These are phyloP conservation scores for Mesorhabditis sp. DNA, from an alignment of 2,888 invertebrate genomes.

Conservation along the genomic window DNA sequence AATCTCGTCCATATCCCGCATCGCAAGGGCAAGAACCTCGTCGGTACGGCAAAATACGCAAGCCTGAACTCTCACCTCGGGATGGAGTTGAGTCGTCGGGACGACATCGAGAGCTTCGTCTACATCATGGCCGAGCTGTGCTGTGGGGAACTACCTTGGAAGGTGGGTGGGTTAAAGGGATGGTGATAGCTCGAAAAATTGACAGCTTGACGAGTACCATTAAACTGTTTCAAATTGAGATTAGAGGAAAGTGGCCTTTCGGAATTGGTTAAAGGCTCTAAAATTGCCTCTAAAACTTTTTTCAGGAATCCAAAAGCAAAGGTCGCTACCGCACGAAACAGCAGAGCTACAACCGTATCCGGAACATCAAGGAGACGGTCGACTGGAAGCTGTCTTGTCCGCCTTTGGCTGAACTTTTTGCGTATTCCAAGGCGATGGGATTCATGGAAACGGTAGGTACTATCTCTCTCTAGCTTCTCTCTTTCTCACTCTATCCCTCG, in stretches of 20 bases:
- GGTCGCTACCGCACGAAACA: conserved; percentile 15
- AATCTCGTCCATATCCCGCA: conserved; percentile 11
- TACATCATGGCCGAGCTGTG: conserved; percentile 43
- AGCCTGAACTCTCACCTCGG: conserved; percentile 37
- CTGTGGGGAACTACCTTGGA: conserved; percentile 44
- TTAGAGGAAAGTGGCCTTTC: background rate
- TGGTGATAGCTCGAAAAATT: background rate
- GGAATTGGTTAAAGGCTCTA: conserved; percentile 8
- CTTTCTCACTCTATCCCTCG: too few relatives aligned
- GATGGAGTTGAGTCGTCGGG: conserved; percentile 35
- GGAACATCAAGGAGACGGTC: conserved; percentile 31
- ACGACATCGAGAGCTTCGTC: conserved; percentile 43
- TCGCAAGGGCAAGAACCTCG: background rate
- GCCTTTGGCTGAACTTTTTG: conserved; percentile 32
- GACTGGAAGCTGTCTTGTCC: conserved; percentile 33
- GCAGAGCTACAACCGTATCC: conserved; percentile 27
- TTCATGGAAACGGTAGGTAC: conserved; percentile 26
- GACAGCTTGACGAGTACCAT: background rate
- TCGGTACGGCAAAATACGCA: conserved; percentile 40
- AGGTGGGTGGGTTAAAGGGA: conserved; percentile 13
- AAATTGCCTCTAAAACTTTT: conserved; percentile 1
- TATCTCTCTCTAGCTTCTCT: background rate
- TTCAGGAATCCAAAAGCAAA: conserved; percentile 3
- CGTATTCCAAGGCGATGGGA: conserved; percentile 23
- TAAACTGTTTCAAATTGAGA: background rate